These are phyloP conservation scores for Mimachlamys varia DNA, from an alignment of 2,888 invertebrate genomes.

Conservation along the genomic window DNA sequence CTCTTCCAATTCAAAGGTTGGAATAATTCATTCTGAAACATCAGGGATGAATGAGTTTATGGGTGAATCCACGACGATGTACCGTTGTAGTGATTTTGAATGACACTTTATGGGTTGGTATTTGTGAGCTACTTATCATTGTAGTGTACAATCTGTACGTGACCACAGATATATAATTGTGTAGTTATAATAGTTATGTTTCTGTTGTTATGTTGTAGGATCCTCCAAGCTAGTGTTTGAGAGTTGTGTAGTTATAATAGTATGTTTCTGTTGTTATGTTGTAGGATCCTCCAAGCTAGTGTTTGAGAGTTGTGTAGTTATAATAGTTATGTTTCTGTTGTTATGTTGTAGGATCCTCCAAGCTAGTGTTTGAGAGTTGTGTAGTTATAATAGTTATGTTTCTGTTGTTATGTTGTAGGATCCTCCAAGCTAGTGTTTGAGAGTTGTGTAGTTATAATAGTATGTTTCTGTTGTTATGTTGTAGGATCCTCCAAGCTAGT, in stretches of 20 bases:
- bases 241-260: conserved; percentile 71
- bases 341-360: conserved; percentile 60
- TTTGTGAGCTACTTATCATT: background rate
- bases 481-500: conserved; percentile 63
- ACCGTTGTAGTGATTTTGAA: too few species aligned
- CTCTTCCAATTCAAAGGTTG: too few species aligned
- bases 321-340: background rate
- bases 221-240: conserved; percentile 63
- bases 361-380: conserved; percentile 68
- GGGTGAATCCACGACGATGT: too few species aligned
- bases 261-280: conserved; percentile 42
- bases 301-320: conserved; percentile 71
- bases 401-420: conserved; percentile 59
- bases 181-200: background rate
- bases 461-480: conserved; percentile 42
- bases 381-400: conserved; percentile 58
- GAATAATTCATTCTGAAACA: too few species aligned
- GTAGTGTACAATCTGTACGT: background rate
- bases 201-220: conserved; percentile 59
- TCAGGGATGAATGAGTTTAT: too few species aligned
- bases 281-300: conserved; percentile 63
- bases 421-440: conserved; percentile 63
- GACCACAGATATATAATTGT: background rate
- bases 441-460: conserved; percentile 71
- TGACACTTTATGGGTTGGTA: background rate